Conservation (phyloP, 2,888 invertebrate genomes). For the Cepaea hortensis region DNA sequence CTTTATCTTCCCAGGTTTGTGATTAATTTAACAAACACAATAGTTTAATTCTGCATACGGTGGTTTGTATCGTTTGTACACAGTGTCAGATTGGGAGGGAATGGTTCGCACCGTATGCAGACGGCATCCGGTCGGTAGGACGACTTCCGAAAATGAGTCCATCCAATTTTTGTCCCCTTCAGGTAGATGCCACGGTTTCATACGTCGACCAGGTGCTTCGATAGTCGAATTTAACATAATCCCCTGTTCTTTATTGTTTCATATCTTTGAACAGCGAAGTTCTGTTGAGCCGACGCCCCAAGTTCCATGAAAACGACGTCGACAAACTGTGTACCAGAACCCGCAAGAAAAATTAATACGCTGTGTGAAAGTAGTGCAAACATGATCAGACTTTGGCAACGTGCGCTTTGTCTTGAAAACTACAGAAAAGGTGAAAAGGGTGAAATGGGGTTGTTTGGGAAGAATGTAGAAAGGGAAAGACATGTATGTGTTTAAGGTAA, state of each 20-base stretch:
- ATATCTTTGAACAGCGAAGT: background rate
- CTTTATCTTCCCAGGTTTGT: no score
- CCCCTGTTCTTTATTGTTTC: background rate
- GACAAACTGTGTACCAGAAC: background rate
- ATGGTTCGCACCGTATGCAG: background rate
- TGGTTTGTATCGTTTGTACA: no score
- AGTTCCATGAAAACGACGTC: no score
- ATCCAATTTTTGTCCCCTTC: background rate
- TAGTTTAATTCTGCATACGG: no score
- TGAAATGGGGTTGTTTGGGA: background rate
- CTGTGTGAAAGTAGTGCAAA: background rate
- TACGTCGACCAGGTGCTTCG: background rate
- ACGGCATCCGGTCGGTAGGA: background rate
- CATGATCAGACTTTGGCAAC: slow-evolving; percentile 9
- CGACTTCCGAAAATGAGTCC: background rate
- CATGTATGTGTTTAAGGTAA: background rate
- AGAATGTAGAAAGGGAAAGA: background rate
- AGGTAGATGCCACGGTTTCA: background rate
- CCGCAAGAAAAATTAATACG: background rate
- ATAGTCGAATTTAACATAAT: background rate
- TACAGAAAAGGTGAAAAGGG: background rate
- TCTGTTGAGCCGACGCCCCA: background rate
- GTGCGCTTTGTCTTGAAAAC: slow-evolving; percentile 1
- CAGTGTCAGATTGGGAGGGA: background rate
- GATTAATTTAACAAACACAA: no score